Evolutionary conservation across 2,113 vertebrate species (phyloP).

Genomic region (Eolophus roseicapilla): DNA sequence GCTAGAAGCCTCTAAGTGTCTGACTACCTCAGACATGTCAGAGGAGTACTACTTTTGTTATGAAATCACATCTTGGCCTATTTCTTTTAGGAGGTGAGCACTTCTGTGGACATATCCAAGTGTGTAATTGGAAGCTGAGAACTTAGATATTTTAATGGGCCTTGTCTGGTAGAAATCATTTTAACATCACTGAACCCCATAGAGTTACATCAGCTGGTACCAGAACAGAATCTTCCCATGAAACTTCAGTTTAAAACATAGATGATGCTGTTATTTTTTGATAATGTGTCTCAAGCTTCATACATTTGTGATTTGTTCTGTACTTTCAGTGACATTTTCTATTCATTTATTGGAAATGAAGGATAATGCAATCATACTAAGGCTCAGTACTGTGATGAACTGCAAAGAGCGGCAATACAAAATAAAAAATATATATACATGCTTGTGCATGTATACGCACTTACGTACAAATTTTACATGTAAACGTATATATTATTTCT

Average conservation of each 20-base stretch:
- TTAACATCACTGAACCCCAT: background rate
- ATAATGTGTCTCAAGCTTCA: background rate
- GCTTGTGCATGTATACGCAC: rapidly evolving
- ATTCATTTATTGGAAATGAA: background rate
- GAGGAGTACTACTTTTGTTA: background rate
- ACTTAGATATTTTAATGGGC: background rate
- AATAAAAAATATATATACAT: background rate
- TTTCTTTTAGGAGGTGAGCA: background rate
- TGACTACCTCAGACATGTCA: background rate
- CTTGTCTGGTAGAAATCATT: background rate
- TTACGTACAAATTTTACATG: background rate
- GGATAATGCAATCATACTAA: background rate
- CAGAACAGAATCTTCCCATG: background rate
- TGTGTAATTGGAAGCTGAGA: background rate
- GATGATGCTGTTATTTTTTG: background rate
- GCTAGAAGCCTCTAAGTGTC: background rate
- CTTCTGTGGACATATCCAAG: background rate
- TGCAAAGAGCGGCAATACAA: background rate
- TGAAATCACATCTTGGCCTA: background rate
- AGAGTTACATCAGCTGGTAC: background rate
- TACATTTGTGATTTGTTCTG: background rate
- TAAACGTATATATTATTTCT: background rate
- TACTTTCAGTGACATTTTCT: background rate
- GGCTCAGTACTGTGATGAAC: background rate
- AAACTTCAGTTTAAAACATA: background rate